Conservation (phyloP, 1,140 invertebrate genomes). For the Homarus americanus region DNA sequence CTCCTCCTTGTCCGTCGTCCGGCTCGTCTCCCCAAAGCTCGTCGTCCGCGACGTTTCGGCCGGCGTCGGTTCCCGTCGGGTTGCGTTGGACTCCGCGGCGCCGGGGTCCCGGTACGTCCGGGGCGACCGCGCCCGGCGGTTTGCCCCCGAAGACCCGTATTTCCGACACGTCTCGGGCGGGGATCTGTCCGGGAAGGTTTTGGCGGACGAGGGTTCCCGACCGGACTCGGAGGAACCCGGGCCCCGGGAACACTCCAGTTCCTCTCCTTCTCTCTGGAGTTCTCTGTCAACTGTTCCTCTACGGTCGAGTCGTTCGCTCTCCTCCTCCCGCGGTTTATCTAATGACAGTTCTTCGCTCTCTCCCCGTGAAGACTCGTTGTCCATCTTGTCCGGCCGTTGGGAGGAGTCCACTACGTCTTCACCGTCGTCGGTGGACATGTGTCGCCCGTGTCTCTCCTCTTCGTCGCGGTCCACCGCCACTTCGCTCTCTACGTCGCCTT, state of each 20-base stretch:
- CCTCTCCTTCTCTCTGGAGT: background rate
- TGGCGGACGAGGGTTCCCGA: background rate
- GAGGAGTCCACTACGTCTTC: slow-evolving; percentile 65
- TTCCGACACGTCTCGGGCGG: background rate
- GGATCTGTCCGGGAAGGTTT: background rate
- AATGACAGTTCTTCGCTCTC: background rate
- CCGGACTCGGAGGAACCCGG: slow-evolving; percentile 12
- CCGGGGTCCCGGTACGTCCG: background rate
- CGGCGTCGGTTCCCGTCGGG: background rate
- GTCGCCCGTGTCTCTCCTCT: slow-evolving; percentile 10
- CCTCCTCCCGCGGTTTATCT: background rate
- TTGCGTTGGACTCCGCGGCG: background rate
- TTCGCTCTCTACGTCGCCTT: slow-evolving; percentile 64
- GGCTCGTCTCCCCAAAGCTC: background rate
- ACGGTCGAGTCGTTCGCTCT: background rate
- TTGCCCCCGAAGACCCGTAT: background rate
- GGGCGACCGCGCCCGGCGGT: background rate
- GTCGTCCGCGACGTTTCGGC: background rate
- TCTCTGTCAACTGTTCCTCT: background rate
- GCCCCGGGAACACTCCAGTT: background rate
- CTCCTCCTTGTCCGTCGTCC: background rate
- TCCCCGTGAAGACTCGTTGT: slow-evolving; percentile 19
- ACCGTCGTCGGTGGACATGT: slow-evolving; percentile 36
- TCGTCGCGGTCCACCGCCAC: slow-evolving; percentile 32
- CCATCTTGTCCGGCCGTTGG: slow-evolving; percentile 12